phyloP scores from a whole-genome alignment of 2,113 vertebrate species.

The Poeciliopsis retropinna region DNA sequence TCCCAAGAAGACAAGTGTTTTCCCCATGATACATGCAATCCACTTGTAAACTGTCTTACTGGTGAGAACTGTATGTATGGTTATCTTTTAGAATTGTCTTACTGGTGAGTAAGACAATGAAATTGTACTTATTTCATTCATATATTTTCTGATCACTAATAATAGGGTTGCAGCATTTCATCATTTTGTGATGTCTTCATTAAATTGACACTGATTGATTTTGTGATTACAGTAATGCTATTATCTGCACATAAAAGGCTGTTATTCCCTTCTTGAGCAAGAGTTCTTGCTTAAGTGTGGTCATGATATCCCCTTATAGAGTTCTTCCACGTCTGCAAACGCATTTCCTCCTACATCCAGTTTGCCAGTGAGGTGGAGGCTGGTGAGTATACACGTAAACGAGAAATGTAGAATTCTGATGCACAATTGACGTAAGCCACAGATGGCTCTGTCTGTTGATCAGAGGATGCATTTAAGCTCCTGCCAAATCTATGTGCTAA shows the following conservation, averaged over 20 bases:
- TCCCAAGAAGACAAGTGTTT: too few relatives aligned
- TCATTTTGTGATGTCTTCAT: conserved; percentile 17
- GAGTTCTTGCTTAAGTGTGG: too few relatives aligned
- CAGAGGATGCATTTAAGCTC: conserved; percentile 13
- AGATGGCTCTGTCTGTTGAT: conserved; percentile 34
- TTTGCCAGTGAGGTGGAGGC: conserved; percentile 33
- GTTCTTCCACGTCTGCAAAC: conserved; percentile 30
- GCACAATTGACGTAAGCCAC: conserved; percentile 38
- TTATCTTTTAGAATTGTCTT: too few relatives aligned
- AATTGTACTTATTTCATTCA: too few relatives aligned
- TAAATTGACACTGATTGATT: not conserved
- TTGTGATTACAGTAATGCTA: not conserved
- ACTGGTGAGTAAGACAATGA: too few relatives aligned
- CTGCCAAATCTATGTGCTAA: not conserved
- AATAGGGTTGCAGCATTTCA: not conserved
- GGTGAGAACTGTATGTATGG: too few relatives aligned
- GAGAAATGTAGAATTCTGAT: conserved; percentile 24
- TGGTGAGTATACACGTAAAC: conserved; percentile 20
- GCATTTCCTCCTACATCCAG: conserved; percentile 27
- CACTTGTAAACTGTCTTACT: too few relatives aligned
- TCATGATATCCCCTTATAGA: too few relatives aligned
- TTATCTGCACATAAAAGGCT: too few relatives aligned
- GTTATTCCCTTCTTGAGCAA: too few relatives aligned
- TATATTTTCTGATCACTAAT: too few relatives aligned
- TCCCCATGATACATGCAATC: too few relatives aligned